Conservation (phyloP, 2,888 invertebrate genomes). For the Phalera bucephala region DNA sequence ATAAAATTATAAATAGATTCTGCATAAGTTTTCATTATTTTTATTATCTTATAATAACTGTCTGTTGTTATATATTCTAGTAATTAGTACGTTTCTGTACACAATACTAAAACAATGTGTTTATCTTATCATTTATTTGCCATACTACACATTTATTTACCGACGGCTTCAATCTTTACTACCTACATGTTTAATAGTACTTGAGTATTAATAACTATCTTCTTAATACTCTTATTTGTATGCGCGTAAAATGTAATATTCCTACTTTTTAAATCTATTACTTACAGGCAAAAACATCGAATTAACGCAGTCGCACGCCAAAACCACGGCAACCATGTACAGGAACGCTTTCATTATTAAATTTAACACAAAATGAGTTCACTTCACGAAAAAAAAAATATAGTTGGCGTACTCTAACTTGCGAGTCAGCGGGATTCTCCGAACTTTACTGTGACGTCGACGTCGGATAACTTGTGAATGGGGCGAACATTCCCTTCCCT, state of each 20-base stretch:
- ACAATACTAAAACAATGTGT: no score
- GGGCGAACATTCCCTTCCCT: conserved; percentile 58
- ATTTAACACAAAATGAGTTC: conserved; percentile 38
- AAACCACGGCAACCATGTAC: conserved; percentile 48
- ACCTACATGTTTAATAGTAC: no score
- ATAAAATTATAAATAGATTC: no score
- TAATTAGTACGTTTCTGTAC: no score
- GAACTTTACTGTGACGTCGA: conserved; percentile 50
- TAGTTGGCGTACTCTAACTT: conserved; percentile 45
- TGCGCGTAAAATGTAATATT: no score
- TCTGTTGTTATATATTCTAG: no score
- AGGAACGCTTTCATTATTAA: conserved; percentile 61
- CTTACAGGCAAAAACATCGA: conserved; percentile 69
- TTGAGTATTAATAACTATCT: no score
- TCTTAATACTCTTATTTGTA: no score
- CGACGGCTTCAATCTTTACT: neutral
- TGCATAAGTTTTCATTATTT: no score
- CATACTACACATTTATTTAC: neutral
- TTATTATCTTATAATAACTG: no score
- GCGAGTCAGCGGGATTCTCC: conserved; percentile 27
- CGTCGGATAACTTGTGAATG: conserved; percentile 70
- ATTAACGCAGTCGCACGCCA: conserved; percentile 57
- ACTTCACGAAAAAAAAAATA: conserved; percentile 46
- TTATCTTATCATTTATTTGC: no score
- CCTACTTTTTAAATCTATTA: no score